Evolutionary conservation across 2,113 vertebrate genomes (phyloP).

Genomic region (Ophthalmolycus amberensis): DNA sequence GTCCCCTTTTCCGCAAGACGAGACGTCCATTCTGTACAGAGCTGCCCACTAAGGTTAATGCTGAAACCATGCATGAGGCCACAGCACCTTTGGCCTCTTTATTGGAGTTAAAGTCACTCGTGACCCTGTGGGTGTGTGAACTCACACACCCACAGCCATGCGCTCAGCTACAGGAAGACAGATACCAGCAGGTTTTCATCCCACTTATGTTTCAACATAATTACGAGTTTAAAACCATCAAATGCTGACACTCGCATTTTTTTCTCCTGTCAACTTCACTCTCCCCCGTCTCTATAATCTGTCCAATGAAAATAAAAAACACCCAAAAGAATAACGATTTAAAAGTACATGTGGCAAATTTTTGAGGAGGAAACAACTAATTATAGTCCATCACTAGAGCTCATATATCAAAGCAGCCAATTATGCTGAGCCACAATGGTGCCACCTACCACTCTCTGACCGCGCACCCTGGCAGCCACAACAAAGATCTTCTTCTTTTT

Average conservation of each 20-base stretch:
- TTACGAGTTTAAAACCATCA: neutral
- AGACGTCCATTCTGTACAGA: constrained; percentile 51
- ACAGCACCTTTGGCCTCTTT: constrained; percentile 74
- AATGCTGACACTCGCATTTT: neutral
- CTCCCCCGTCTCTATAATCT: neutral
- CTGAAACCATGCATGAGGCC: constrained; percentile 70
- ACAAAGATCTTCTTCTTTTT: constrained; percentile 47
- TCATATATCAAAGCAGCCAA: constrained; percentile 61
- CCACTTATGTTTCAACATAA: neutral
- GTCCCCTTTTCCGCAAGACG: constrained; percentile 55
- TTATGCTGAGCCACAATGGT: constrained; percentile 53
- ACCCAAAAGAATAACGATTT: constrained; percentile 6
- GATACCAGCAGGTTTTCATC: neutral
- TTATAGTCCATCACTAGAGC: constrained; percentile 2
- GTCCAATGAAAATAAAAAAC: constrained; percentile 3
- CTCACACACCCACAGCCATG: constrained; percentile 18
- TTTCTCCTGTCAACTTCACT: neutral
- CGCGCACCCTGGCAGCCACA: constrained; percentile 27
- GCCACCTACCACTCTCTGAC: constrained; percentile 50
- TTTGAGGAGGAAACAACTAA: constrained; percentile 3
- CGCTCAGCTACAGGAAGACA: constrained; percentile 38
- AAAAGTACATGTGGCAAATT: constrained; percentile 5
- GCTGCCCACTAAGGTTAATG: constrained; percentile 73
- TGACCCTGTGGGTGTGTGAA: constrained; percentile 62
- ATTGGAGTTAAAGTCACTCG: constrained; percentile 57